Percentiles rank a stretch among this genome's conserved stretches.
These are phyloP conservation scores for Fratercula arctica DNA, from an alignment of 2,797 vertebrate genomes.

Conservation along the genomic window DNA sequence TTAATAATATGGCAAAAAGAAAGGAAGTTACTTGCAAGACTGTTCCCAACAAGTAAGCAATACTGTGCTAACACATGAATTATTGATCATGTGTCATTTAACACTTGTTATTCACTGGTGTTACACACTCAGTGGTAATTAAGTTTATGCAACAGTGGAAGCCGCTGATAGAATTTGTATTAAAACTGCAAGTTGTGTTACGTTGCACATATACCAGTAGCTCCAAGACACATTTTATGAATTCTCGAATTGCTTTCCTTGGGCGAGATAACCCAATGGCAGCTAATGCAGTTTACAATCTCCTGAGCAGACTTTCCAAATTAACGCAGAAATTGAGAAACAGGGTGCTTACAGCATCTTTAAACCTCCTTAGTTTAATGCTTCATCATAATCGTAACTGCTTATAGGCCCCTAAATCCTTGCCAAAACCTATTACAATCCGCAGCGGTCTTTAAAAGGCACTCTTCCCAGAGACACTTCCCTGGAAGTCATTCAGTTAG, in stretches of 20 bases:
- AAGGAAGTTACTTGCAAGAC: background rate
- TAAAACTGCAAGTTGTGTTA: constrained; percentile 26
- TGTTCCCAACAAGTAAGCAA: constrained; percentile 44
- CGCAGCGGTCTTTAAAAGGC: background rate
- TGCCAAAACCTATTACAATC: background rate
- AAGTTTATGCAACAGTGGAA: constrained; percentile 56
- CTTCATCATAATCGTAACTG: background rate
- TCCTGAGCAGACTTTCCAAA: constrained; percentile 1
- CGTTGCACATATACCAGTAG: background rate
- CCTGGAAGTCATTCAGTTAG: background rate
- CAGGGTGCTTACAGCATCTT: background rate
- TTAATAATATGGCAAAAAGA: background rate
- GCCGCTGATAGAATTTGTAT: constrained; percentile 12
- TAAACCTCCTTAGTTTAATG: background rate
- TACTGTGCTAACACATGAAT: constrained; percentile 56
- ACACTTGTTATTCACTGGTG: constrained; percentile 50
- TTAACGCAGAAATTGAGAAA: constrained; percentile 33
- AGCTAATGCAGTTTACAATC: background rate
- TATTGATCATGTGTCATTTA: constrained; percentile 63
- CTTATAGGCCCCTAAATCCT: background rate
- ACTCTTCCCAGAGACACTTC: background rate
- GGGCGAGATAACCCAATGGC: background rate
- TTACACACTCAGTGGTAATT: constrained; percentile 60
- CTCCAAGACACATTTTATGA: constrained; percentile 1
- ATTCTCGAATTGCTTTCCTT: constrained; percentile 15